Evolutionary conservation across 2,888 invertebrate genomes (phyloP).

Genomic region (Tachina grossa): DNA sequence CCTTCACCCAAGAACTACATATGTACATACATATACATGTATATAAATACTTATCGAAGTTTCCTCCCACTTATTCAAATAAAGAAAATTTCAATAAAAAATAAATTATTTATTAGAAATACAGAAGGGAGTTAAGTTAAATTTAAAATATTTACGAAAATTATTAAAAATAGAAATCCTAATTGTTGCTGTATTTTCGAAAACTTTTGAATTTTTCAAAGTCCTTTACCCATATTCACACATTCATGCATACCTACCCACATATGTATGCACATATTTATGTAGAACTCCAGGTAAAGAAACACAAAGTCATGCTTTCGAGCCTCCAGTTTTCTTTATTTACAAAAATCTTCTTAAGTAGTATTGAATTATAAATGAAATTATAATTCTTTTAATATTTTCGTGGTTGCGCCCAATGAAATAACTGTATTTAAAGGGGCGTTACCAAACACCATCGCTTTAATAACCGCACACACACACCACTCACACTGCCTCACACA

Average conservation of each 20-base stretch:
- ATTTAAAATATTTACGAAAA: conserved; percentile 39
- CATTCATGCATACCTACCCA: not conserved
- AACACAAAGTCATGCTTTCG: not conserved
- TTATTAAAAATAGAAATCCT: conserved; percentile 38
- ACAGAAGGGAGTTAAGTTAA: not conserved
- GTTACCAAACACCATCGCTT: conserved; percentile 81
- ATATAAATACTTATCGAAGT: conserved; percentile 66
- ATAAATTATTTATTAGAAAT: conserved; percentile 48
- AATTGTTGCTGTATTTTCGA: not conserved
- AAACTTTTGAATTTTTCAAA: conserved; percentile 1
- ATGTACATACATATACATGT: too few species aligned
- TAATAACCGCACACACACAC: conserved; percentile 31
- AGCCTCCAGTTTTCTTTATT: conserved; percentile 20
- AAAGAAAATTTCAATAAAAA: conserved; percentile 36
- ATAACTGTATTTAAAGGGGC: conserved; percentile 83
- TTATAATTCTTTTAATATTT: conserved; percentile 75
- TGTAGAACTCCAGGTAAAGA: not conserved
- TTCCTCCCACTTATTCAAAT: conserved; percentile 64
- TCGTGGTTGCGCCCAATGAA: conserved; percentile 82
- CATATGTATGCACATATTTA: not conserved
- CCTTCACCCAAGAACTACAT: conserved; percentile 68
- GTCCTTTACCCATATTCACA: not conserved
- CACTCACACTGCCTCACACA: not conserved
- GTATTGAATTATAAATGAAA: conserved; percentile 63
- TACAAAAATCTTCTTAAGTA: conserved; percentile 21